Conservation (phyloP, 2,797 vertebrate genomes). For the Pampus argenteus region DNA sequence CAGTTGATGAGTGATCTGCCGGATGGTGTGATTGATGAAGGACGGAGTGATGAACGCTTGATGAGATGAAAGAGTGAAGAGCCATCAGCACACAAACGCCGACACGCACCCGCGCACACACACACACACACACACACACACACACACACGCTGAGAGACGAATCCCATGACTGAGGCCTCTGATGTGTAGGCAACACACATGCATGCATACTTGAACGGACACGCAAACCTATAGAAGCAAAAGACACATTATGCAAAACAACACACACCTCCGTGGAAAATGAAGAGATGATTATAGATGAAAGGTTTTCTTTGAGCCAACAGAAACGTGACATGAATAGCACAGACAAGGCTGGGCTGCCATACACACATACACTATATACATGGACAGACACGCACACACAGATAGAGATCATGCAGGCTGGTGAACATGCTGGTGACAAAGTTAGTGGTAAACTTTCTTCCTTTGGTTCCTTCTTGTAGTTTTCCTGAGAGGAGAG, state of each 20-base stretch:
- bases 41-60: constrained; percentile 77
- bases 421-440: constrained; percentile 12
- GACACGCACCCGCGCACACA: constrained; percentile 12
- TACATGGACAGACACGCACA: constrained; percentile 7
- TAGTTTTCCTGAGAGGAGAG: constrained; percentile 22
- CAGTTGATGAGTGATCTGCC: constrained; percentile 70
- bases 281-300: constrained; percentile 75
- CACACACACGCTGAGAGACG: constrained; percentile 34
- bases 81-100: constrained; percentile 56
- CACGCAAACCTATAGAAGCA: constrained; percentile 30
- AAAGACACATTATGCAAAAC: constrained; percentile 50
- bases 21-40: constrained; percentile 78
- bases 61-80: constrained; percentile 81
- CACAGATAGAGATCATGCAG: constrained; percentile 17
- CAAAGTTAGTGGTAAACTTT: constrained; percentile 24
- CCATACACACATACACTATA: constrained; percentile 2
- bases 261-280: constrained; percentile 61
- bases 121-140: constrained; percentile 25
- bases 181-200: constrained; percentile 32
- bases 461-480: background rate
- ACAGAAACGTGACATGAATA: constrained; percentile 66
- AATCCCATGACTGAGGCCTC: constrained; percentile 49
- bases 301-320: constrained; percentile 67
- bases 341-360: constrained; percentile 30
- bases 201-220: constrained; percentile 38